phyloP scores from a whole-genome alignment of 2,888 invertebrate species.

The Nemoura dubitans region DNA sequence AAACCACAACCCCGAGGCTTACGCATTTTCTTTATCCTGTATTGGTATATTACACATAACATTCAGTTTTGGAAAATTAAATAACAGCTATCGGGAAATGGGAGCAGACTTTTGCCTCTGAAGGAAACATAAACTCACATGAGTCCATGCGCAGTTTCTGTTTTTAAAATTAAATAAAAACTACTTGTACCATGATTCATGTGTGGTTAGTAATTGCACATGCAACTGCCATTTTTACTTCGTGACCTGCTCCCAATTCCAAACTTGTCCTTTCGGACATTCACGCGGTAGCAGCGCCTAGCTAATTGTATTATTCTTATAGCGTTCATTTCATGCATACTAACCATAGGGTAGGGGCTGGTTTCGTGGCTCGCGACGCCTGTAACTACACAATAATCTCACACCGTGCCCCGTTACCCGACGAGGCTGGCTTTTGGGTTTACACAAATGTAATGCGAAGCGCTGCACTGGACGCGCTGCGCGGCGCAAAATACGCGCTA shows the following conservation, averaged over 20 bases:
- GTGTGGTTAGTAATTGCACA: background rate
- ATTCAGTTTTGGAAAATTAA: background rate
- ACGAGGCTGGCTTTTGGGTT: background rate
- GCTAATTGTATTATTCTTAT: background rate
- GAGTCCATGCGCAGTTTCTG: background rate
- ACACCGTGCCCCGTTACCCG: background rate
- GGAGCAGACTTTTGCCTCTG: too few species aligned
- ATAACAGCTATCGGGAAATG: background rate
- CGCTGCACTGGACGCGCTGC: background rate
- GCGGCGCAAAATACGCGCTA: background rate
- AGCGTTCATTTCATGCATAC: background rate
- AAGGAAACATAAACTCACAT: too few species aligned
- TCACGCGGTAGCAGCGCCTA: background rate
- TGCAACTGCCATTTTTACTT: background rate
- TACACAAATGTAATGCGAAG: background rate
- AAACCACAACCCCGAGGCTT: background rate
- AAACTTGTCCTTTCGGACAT: background rate
- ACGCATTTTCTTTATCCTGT: background rate
- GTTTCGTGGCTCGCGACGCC: background rate
- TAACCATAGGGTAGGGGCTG: background rate
- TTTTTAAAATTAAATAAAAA: too few species aligned
- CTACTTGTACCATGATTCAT: background rate
- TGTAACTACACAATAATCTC: background rate
- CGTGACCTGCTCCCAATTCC: background rate
- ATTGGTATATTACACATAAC: background rate